Evolutionary conservation across 1,140 invertebrate species (phyloP), one percentile per base, ranked within the genome.

Genomic region (Lordiphosa stackelbergi): DNA sequence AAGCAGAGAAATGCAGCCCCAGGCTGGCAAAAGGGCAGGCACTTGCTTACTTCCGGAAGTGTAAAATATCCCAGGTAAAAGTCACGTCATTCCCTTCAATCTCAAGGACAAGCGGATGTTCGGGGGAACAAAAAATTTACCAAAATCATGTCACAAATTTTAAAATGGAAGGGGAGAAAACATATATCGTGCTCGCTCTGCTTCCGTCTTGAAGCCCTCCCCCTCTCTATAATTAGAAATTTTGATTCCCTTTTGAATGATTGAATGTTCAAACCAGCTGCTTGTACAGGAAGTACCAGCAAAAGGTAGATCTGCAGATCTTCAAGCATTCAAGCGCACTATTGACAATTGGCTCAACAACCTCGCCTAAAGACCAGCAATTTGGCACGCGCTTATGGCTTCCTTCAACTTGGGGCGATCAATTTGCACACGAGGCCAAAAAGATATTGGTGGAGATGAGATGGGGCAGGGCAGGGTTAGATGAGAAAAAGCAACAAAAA

Each of bases 51-150:
- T 37, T 34, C 73, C 68, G 73, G 73, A 77, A 77, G 41, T 43
- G 53, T 36, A 53, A 19, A 54, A 9, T 5, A 31, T 43, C 38
- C 41, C 74, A 79, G 74, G 75, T 81, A 81, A 55, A 45, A 47
- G 22, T 58, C 35, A 58, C 63, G 70, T 9, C 4, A 24, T 10
- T 9, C 38, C 16, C 13, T 11, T 34, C 7, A 42, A 38, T 35
- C 53, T 83, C 75, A 79, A 79, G 75, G 77, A 83, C 75, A 81
- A 75, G 75, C 75, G 75, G 75, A 81, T 83, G 77, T 58, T 52
- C 46, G 55, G 69, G 66, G 66, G 43, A 64, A 53, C 22, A 24
- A 38, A 66, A 66, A 66, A 58, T 66, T 43, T 42, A 5, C 28
- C 11, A 36, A 75, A 81, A 79, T 81, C 72, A 75, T 79, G 75